Evolutionary conservation across 1,140 invertebrate genomes (phyloP).

Genomic region (Acromyrmex charruanus): DNA sequence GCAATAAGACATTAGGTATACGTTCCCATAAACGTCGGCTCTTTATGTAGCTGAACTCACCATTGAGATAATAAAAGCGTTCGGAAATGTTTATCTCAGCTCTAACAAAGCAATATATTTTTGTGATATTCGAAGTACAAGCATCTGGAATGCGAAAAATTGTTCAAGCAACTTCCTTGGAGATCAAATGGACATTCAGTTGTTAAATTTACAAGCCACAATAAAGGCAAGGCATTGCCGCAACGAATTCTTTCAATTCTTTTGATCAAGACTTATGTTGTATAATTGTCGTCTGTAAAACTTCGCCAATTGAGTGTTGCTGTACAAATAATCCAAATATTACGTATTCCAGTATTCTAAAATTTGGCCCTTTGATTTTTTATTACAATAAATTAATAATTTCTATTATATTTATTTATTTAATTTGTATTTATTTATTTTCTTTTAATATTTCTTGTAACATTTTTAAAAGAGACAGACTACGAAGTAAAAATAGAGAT

Average conservation of each 20-base stretch:
- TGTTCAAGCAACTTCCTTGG: neutral
- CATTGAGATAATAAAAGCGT: conserved; percentile 12
- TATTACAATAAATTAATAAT: conserved; percentile 4
- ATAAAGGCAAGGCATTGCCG: neutral
- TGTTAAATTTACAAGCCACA: neutral
- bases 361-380: neutral
- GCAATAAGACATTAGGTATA: neutral
- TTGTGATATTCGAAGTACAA: neutral
- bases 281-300: neutral
- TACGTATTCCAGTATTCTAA: neutral
- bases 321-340: neutral
- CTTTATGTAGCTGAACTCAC: neutral
- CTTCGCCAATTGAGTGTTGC: neutral
- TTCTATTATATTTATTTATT: neutral
- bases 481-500: neutral
- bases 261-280: neutral
- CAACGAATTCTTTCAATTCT: neutral
- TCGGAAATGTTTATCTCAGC: neutral
- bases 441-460: neutral
- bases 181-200: neutral
- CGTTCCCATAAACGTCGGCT: neutral
- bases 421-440: neutral
- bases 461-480: neutral
- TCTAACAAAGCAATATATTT: neutral
- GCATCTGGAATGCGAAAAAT: conserved; percentile 1